Conservation (phyloP, 2,888 invertebrate species). For the Mechanitis messenoides region DNA sequence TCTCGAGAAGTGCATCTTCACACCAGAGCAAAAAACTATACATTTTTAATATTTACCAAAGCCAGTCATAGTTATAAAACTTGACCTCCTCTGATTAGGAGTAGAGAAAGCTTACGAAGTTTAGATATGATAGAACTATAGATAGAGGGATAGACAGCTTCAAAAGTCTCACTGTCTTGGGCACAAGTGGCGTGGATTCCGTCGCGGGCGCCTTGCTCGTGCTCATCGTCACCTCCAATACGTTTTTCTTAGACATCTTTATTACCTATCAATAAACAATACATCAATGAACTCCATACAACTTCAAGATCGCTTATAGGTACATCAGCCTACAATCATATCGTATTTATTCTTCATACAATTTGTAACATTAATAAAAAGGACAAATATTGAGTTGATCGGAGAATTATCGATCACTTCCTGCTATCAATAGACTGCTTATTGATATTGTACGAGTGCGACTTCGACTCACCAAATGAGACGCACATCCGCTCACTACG, state of each 20-base stretch:
- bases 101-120: no score
- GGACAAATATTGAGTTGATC: no score
- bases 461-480: conserved; percentile 38
- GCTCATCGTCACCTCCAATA: conserved; percentile 33
- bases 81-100: no score
- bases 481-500: conserved; percentile 24
- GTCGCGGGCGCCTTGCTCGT: conserved; percentile 34
- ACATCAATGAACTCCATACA: not conserved
- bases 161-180: conserved; percentile 45
- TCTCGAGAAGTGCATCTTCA: no score
- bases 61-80: no score
- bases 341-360: no score
- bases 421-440: conserved; percentile 36
- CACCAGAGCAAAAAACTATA: no score
- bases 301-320: no score
- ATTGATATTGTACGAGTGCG: conserved; percentile 31
- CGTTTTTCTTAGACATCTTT: conserved; percentile 54
- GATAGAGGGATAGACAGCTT: not conserved
- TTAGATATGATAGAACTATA: no score
- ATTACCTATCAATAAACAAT: conserved; percentile 26
- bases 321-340: no score
- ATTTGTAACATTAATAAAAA: no score
- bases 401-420: conserved; percentile 26
- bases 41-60: no score
- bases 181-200: conserved; percentile 57